Conservation (phyloP, 1,140 invertebrate genomes). For the Papilio aristodemus region DNA sequence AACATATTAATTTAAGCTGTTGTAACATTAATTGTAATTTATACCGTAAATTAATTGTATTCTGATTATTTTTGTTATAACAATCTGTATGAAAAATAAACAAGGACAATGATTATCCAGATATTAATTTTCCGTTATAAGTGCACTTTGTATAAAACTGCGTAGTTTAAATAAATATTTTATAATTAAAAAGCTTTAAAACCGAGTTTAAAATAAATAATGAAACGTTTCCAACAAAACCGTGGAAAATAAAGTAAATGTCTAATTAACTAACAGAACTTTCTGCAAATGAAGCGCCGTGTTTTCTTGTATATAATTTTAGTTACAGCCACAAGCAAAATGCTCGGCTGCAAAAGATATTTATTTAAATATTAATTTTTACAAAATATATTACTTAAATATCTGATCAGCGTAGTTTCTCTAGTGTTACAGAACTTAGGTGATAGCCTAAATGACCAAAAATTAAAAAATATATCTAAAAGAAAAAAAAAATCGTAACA, state of each 20-base stretch:
- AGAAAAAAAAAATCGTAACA: no score
- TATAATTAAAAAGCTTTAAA: background rate
- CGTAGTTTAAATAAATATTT: conserved; percentile 1
- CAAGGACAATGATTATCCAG: background rate
- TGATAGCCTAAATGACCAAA: no score
- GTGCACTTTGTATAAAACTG: background rate
- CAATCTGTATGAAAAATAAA: background rate
- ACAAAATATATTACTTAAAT: no score
- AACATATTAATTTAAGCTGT: no score
- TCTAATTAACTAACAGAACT: conserved; percentile 10
- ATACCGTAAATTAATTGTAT: no score
- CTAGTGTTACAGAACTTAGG: no score
- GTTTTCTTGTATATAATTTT: background rate
- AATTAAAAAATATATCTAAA: no score
- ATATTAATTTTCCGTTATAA: background rate
- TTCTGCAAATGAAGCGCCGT: background rate
- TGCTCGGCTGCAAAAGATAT: background rate
- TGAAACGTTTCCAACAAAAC: background rate
- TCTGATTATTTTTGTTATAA: no score
- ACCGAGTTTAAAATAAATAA: background rate
- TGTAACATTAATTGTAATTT: no score
- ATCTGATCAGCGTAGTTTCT: no score
- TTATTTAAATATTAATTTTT: background rate
- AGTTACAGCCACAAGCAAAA: background rate
- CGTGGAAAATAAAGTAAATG: background rate